Evolutionary conservation across 2,113 vertebrate genomes (phyloP).

Genomic region (Edolisoma coerulescens): DNA sequence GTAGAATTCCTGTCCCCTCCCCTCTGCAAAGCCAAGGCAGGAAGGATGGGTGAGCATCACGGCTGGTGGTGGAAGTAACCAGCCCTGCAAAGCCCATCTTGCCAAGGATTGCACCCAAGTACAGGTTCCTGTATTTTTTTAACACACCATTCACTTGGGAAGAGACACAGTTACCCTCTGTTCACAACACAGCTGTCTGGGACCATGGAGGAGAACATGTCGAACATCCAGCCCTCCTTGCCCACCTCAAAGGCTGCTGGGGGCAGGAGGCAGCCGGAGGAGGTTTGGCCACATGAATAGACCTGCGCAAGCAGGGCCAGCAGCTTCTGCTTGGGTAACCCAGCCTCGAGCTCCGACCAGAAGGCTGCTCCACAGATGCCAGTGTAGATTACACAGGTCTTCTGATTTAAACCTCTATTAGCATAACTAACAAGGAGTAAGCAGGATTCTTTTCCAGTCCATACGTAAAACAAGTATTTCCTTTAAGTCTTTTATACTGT

Average conservation of each 20-base stretch:
- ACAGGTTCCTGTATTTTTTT: background rate
- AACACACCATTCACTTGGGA: accelerated
- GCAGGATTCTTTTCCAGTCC: background rate
- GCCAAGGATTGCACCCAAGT: background rate
- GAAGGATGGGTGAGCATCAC: accelerated
- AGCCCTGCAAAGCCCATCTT: background rate
- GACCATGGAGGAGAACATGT: accelerated
- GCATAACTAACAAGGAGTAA: background rate
- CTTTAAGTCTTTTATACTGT: background rate
- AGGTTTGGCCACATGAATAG: background rate
- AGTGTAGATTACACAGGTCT: background rate
- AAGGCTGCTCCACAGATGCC: background rate
- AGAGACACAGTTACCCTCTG: background rate
- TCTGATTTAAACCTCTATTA: background rate
- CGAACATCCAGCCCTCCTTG: background rate
- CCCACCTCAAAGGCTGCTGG: slow-evolving; percentile 24
- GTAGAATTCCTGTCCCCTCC: background rate
- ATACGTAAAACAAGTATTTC: background rate
- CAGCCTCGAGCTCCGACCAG: background rate
- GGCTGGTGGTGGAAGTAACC: accelerated
- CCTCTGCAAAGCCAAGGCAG: background rate
- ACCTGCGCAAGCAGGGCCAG: background rate
- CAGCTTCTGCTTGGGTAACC: background rate
- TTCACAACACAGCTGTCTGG: background rate
- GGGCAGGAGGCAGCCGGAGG: background rate